Evolutionary conservation across 2,113 vertebrate species (phyloP).

Genomic region (Leptodactylus fuscus): DNA sequence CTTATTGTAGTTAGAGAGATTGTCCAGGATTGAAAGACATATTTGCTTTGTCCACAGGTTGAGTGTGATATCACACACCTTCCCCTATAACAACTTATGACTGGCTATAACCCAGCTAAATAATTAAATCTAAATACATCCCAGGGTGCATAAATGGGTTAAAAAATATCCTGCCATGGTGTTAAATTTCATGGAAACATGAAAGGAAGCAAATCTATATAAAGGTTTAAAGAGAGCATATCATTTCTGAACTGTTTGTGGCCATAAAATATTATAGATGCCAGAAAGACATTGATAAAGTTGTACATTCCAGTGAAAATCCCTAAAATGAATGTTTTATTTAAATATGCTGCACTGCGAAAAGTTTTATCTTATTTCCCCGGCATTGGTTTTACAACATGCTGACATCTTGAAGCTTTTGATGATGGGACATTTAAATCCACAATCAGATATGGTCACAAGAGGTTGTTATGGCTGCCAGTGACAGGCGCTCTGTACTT

Average conservation of each 20-base stretch:
- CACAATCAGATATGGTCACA: constrained; percentile 20
- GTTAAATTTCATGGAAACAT: not conserved
- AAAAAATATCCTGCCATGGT: not conserved
- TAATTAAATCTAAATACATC: no score
- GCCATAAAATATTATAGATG: constrained; percentile 16
- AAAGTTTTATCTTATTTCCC: constrained; percentile 20
- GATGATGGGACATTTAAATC: constrained; percentile 34
- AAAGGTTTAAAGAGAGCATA: not conserved
- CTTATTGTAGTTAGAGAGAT: no score
- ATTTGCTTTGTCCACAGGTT: no score
- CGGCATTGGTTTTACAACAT: constrained; percentile 34
- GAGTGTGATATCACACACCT: no score
- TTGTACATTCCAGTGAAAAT: not conserved
- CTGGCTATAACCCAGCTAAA: no score
- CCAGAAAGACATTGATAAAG: constrained; percentile 2
- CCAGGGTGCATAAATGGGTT: not conserved
- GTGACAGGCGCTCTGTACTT: constrained; percentile 1
- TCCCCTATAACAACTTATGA: no score
- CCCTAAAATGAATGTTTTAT: constrained; percentile 18
- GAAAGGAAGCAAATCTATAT: not conserved
- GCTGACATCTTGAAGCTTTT: constrained; percentile 32
- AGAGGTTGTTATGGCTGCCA: constrained; percentile 26
- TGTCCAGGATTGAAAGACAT: no score
- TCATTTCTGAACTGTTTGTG: not conserved
- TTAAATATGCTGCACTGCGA: not conserved